phyloP scores from a whole-genome alignment of 2,888 invertebrate species.

The Drosophila robusta region DNA sequence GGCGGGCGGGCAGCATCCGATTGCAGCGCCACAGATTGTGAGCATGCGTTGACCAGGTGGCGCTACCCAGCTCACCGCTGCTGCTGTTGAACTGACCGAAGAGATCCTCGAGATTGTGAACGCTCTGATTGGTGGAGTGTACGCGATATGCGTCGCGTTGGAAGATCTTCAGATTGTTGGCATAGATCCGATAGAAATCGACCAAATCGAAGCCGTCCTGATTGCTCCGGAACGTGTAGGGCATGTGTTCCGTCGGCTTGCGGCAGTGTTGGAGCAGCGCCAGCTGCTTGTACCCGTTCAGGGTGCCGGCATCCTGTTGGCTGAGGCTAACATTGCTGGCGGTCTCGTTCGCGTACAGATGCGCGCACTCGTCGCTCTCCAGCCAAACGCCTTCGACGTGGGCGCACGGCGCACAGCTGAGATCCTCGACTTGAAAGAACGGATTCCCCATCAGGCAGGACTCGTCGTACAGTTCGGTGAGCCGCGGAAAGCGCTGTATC shows the following conservation, averaged over 20 bases:
- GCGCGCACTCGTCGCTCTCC: constrained; percentile 61
- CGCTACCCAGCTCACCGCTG: background rate
- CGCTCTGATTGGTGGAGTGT: constrained; percentile 81
- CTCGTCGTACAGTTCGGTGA: constrained; percentile 92
- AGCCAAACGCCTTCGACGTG: constrained; percentile 87
- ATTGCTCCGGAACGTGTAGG: constrained; percentile 88
- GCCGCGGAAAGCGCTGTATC: constrained; percentile 90
- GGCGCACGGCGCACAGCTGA: constrained; percentile 94
- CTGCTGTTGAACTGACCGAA: constrained; percentile 82
- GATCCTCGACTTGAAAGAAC: constrained; percentile 91
- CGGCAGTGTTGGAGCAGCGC: constrained; percentile 44
- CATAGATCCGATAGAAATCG: constrained; percentile 87
- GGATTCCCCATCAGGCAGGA: constrained; percentile 94
- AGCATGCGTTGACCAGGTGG: constrained; percentile 56
- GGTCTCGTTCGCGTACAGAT: constrained; percentile 21
- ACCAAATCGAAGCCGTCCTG: constrained; percentile 87
- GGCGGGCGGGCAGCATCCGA: constrained; percentile 90
- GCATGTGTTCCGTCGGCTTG: constrained; percentile 80
- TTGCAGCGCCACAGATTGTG: constrained; percentile 89
- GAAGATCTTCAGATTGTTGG: constrained; percentile 87
- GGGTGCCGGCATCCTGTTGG: background rate
- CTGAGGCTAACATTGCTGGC: constrained; percentile 7
- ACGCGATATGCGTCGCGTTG: constrained; percentile 88
- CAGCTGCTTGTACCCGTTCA: constrained; percentile 29
- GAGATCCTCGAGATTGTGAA: constrained; percentile 84